Base-by-base conservation (phyloP, 2,888 invertebrate genomes). In the Amphipoea oculea region DNA sequence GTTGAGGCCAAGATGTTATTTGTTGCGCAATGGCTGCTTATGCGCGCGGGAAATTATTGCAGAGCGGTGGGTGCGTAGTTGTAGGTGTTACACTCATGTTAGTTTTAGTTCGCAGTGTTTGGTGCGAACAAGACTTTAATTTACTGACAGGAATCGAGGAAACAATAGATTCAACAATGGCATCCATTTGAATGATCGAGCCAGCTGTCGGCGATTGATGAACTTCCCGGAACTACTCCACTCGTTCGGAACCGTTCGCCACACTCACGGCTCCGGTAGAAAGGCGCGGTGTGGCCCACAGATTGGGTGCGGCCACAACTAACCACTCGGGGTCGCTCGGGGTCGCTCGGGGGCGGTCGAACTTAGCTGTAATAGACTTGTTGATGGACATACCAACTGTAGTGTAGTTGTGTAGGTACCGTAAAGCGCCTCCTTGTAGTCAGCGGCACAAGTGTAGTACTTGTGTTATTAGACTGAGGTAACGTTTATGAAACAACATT, bases 331-430 rank as follows among this genome's bases (percentile, higher is more conserved):
- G 60, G 23, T 17, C 11, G 14, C 17, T 42, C 7, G 29, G 14
- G 5, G 75, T 17, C 23, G 11, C 29, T 51, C 6, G 45, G 7
- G 4, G 76, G n/a, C 12, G 3, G 36, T 7, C 63, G 6, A 17
- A 60, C 57, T 76, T 23, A 40, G 14, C 36, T 3, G 29, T 83
- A 12, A 54, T 77, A 48, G 40, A 68, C 45, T 78, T 68, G 45
- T 57, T 79, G 68, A 84, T 79, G 69, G 69, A 45, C 65, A 48
- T 66, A 40, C 6, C 65, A 45, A 48, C 20, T 63, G 3, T n/a
- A 23, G 62, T 29, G 54, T 45, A 63, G 23, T 80, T 48, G 45
- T 11, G 14, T n/a, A 12, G 7, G 20, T 23, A 23, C 29, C 7
- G 36, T 6, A 36, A 2, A 9, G 17, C 2, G 29, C 54, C 65